Base-by-base conservation (phyloP, 2,888 invertebrate genomes). In the Chalcis sispes region DNA sequence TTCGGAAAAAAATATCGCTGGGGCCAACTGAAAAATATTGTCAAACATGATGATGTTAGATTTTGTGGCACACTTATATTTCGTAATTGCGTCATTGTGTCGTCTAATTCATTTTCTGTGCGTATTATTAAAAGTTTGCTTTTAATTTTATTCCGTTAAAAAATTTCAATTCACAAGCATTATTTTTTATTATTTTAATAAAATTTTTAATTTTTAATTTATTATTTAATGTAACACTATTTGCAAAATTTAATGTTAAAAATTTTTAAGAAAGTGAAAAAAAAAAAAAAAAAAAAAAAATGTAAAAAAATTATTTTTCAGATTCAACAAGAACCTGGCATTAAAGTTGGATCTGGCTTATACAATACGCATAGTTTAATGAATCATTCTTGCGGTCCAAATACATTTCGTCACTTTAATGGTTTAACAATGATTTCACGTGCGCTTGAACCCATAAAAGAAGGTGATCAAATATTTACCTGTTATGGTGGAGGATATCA, bases 51-150 rank as follows among this genome's bases (percentile, higher is more conserved):
- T 1, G 83, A 86, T 20, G 76, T 88, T 23, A 80, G 62, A 75
- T 88, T 87, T 64, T 87, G 87, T 70, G 85, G 84, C 25, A 84
- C 83, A 54, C 71, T 89, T 23, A 84, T 89, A 85, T 84, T 88
- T 64, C 84, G 88, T 25, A 85, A 84, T 46, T 86, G 86, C 65
- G 85, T 89, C 5, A 85, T 89, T 58, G 85, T 86, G 80, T 87
- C 88, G 29, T 87, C 88, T 7, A 89, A 89, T 77, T 88, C 88
- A 70, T 89, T 88, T 76, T 88, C 88, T 70, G 88, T 88, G 80
- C 80, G 80, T 80, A 69, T 18, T 23, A 29, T 29, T 23, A 36
- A 36, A 4, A 7, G 36, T 36, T 36, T 36, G 36, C 36, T 36
- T 36, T 36, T 36, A 36, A 36, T 36, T 36, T 10, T 36, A 7